These are phyloP conservation scores for Phalacrocorax carbo DNA, from an alignment of 2,113 vertebrate genomes.

Conservation along the genomic window DNA sequence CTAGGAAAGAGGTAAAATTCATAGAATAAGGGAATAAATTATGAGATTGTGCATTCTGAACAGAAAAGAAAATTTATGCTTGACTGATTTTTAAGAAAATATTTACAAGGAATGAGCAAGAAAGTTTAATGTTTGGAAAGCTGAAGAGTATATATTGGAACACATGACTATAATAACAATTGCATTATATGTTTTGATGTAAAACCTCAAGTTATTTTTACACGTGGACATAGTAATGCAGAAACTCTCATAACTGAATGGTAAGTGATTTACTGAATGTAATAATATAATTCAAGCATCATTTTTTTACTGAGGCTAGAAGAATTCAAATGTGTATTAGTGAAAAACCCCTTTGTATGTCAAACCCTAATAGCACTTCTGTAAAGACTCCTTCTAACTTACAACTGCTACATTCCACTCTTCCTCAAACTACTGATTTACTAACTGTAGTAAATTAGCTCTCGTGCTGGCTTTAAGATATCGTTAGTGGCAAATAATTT, in stretches of 20 bases:
- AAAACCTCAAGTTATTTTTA: background rate
- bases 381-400: background rate
- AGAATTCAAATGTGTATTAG: background rate
- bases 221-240: background rate
- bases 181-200: background rate
- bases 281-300: background rate
- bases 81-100: background rate
- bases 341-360: accelerated
- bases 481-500: background rate
- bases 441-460: background rate
- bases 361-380: background rate
- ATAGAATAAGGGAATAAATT: background rate
- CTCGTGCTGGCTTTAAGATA: background rate
- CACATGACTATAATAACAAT: background rate
- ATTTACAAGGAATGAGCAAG: background rate
- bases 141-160: background rate
- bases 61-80: background rate
- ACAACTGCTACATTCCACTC: background rate
- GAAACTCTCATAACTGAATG: background rate
- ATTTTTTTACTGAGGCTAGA: background rate
- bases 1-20: background rate
- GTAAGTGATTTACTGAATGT: background rate
- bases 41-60: background rate
- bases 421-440: background rate
- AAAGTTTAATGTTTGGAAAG: background rate